phyloP scores from a whole-genome alignment of 2,888 invertebrate species.

The Notocelia uddmanniana region DNA sequence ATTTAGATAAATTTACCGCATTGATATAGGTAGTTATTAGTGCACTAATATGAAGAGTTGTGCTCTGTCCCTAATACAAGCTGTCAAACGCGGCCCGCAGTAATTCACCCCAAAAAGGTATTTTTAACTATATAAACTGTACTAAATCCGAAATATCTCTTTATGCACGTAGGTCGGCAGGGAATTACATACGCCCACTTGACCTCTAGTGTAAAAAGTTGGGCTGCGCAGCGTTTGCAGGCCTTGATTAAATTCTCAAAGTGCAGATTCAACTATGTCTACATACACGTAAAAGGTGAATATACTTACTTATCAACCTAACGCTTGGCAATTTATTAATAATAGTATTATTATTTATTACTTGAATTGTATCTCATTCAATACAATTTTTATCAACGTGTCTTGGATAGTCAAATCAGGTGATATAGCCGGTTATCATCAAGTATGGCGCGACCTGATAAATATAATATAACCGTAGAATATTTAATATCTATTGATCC shows the following conservation, averaged over 20 bases:
- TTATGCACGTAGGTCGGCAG: not conserved
- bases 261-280: not conserved
- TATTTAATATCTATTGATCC: no score
- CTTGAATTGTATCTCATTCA: not conserved
- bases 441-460: slow-evolving; percentile 9
- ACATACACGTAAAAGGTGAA: not conserved
- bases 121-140: no score
- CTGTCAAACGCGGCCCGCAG: no score
- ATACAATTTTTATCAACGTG: slow-evolving; percentile 18
- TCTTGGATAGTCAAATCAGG: slow-evolving; percentile 9
- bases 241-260: slow-evolving; percentile 11
- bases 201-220: not conserved
- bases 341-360: not conserved
- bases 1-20: no score
- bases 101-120: no score
- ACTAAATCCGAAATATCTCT: no score
- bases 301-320: no score
- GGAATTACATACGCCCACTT: slow-evolving; percentile 1
- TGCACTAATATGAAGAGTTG: no score
- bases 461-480: slow-evolving; percentile 1
- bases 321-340: no score
- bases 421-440: slow-evolving; percentile 12
- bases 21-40: no score
- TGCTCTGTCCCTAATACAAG: no score
- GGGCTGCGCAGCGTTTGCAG: not conserved